These are phyloP conservation scores for Mallateleia sp. DNA, from an alignment of 2,888 invertebrate genomes.

Conservation along the genomic window DNA sequence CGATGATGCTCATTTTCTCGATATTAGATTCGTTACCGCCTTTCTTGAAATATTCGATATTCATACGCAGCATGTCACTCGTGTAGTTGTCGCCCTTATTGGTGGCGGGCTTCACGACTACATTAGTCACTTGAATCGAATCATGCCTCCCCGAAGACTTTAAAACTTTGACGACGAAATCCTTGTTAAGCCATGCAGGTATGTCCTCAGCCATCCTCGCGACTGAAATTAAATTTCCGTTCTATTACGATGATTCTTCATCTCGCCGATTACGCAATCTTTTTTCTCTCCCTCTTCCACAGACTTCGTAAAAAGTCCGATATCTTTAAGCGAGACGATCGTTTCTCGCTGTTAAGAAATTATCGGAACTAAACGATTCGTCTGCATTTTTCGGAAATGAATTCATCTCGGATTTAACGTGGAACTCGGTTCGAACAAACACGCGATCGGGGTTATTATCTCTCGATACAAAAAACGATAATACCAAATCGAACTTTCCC, in stretches of 20 bases:
- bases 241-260: slow-evolving; percentile 38
- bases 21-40: slow-evolving; percentile 70
- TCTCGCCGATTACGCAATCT: slow-evolving; percentile 29
- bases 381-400: too few species aligned
- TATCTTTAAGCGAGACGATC: slow-evolving; percentile 1
- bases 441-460: too few species aligned
- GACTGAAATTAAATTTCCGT: slow-evolving; percentile 61
- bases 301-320: too few species aligned
- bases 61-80: slow-evolving; percentile 87
- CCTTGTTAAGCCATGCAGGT: slow-evolving; percentile 84
- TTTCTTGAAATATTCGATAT: slow-evolving; percentile 78
- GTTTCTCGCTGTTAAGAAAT: slow-evolving; percentile 14
- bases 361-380: not conserved
- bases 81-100: slow-evolving; percentile 88
- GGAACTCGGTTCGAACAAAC: too few species aligned
- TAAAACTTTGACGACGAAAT: slow-evolving; percentile 85
- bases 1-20: slow-evolving; percentile 83
- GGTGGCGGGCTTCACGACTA: slow-evolving; percentile 85
- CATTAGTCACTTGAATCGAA: slow-evolving; percentile 83
- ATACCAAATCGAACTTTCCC: too few species aligned
- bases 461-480: too few species aligned
- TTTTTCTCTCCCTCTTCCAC: slow-evolving; percentile 1
- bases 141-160: slow-evolving; percentile 83
- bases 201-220: slow-evolving; percentile 79
- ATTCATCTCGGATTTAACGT: too few species aligned